phyloP scores from a whole-genome alignment of 2,888 invertebrate genomes.

The Drosophila acutilabella region DNA sequence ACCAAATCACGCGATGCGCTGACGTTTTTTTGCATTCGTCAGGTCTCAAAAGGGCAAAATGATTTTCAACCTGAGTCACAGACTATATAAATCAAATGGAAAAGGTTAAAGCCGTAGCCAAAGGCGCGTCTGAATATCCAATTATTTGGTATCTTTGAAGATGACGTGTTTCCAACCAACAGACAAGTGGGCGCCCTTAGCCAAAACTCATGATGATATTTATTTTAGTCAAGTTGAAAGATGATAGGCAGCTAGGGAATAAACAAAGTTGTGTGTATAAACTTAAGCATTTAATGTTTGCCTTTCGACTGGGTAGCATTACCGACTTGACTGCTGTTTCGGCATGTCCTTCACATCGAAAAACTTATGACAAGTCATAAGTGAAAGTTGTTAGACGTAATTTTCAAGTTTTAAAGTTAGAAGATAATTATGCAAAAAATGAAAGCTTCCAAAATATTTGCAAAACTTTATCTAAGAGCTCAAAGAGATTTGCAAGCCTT shows the following conservation, averaged over 20 bases:
- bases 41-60: slow-evolving; percentile 41
- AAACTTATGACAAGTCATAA: slow-evolving; percentile 8
- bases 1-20: slow-evolving; percentile 65
- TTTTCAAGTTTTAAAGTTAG: slow-evolving; percentile 1
- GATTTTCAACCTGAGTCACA: slow-evolving; percentile 50
- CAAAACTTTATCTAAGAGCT: neutral
- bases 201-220: slow-evolving; percentile 35
- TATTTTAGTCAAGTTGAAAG: slow-evolving; percentile 11
- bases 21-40: slow-evolving; percentile 51
- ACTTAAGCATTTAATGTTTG: slow-evolving; percentile 19
- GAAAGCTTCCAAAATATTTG: slow-evolving; percentile 4
- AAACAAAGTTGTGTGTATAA: slow-evolving; percentile 13
- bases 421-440: slow-evolving; percentile 22
- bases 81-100: slow-evolving; percentile 52
- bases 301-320: slow-evolving; percentile 10
- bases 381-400: slow-evolving; percentile 8
- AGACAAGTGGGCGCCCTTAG: slow-evolving; percentile 59
- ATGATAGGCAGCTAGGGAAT: slow-evolving; percentile 31
- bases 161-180: slow-evolving; percentile 52
- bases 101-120: slow-evolving; percentile 53
- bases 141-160: slow-evolving; percentile 8
- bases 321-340: slow-evolving; percentile 4
- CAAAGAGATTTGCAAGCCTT: neutral
- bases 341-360: slow-evolving; percentile 19
- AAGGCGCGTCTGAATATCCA: slow-evolving; percentile 15